Base-by-base conservation (phyloP, 2,797 vertebrate genomes). In the Hoplostethus atlanticus region DNA sequence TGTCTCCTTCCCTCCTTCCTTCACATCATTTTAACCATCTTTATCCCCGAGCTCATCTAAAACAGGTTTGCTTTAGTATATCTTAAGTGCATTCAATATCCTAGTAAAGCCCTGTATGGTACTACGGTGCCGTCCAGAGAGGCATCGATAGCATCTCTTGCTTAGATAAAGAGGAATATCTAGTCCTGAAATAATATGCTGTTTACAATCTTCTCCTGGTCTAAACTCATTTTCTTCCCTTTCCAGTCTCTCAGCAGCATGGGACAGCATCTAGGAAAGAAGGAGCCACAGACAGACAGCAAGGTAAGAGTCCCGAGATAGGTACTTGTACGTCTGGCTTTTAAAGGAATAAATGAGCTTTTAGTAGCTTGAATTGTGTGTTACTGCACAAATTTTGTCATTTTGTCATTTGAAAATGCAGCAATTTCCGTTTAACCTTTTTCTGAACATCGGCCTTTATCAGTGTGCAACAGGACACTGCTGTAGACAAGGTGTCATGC, bases 241-340 rank as follows among this genome's bases (percentile, higher is more conserved):
- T 84, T 70, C 0, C 91, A 93, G 93, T 81, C 72, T 92, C 88
- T 80, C 73, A 83, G 65, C 87, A 94, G 90, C 84, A 94, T 94
- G 93, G 93, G 93, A 78, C 92, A 93, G 81, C 87, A 91, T 88
- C 87, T 93, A 80, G 91, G 47, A 84, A 94, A 93, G 79, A 92
- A 52, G 28, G 92, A 91, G 46, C 62, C 67, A 0, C 81, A 79
- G 21, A 48, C 42, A 21, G 87, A 87, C 56, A 81, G 56, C 81
- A 90, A 85, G 93, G 93, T 94, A 92, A 81, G 83, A 73, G 21
- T 31, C 42, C 17, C 28, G 9, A 21, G 13, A 4, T 15, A 17
- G 36, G 40, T 10, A 7, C 30, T 68, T 53, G 12, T 3, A 31
- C 63, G 4, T 34, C 38, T 59, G 25, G 2, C 40, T 61, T 51